Percentiles rank a stretch among this genome's conserved stretches.
These are phyloP conservation scores for Pterostichus madidus DNA, from an alignment of 2,888 invertebrate species.

Conservation along the genomic window DNA sequence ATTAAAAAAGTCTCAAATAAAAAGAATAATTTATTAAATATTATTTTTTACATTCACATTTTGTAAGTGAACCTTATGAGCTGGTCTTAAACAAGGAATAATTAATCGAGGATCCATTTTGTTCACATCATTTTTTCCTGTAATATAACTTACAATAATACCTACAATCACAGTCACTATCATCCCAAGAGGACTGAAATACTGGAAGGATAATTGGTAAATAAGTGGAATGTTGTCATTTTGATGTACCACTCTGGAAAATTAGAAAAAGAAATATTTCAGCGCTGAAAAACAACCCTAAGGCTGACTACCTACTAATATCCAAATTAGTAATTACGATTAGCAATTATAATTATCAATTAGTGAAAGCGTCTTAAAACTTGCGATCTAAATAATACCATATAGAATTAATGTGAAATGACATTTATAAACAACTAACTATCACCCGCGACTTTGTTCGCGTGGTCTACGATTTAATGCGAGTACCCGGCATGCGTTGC, in stretches of 20 bases:
- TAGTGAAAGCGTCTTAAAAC: background rate
- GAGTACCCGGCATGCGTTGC: too few relatives aligned
- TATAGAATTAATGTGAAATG: too few relatives aligned
- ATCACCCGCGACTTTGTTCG: too few relatives aligned
- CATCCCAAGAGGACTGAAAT: background rate
- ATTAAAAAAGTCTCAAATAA: too few relatives aligned
- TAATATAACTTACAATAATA: slow-evolving; percentile 18
- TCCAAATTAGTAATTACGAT: too few relatives aligned
- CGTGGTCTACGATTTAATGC: too few relatives aligned
- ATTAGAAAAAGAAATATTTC: background rate
- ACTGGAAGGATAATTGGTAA: slow-evolving; percentile 24
- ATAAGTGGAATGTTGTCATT: slow-evolving; percentile 2
- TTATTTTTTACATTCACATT: background rate
- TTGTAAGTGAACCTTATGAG: background rate
- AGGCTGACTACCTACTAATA: too few relatives aligned
- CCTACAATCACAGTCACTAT: background rate
- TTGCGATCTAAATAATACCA: too few relatives aligned
- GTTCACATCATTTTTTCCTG: slow-evolving; percentile 42
- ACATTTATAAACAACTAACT: too few relatives aligned
- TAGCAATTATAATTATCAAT: too few relatives aligned
- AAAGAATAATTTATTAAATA: too few relatives aligned
- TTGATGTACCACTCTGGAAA: background rate
- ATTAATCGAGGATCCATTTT: slow-evolving; percentile 35
- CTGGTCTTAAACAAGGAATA: slow-evolving; percentile 25
- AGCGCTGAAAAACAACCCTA: too few relatives aligned